Conservation (phyloP, 2,797 vertebrate genomes). For the Sternarchorhynchus goeldii region DNA sequence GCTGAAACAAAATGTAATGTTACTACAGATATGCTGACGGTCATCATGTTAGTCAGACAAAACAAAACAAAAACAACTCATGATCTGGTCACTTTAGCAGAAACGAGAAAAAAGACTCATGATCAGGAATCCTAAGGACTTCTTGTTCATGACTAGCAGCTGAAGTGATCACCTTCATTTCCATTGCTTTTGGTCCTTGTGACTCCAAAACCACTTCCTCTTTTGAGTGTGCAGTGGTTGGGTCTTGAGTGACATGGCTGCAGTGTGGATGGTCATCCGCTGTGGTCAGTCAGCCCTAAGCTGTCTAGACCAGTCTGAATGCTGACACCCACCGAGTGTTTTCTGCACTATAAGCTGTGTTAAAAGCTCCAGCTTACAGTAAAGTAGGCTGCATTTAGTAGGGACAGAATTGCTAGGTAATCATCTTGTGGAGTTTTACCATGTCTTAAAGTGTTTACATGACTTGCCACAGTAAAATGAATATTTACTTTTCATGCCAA, state of each 20-base stretch:
- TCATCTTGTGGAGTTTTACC: background rate
- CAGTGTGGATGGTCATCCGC: conserved; percentile 32
- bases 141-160: conserved; percentile 18
- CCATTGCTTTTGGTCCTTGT: conserved; percentile 22
- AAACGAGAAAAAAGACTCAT: too few species aligned
- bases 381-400: background rate
- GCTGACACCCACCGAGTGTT: conserved; percentile 55
- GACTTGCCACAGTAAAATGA: background rate
- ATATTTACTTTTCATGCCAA: conserved; percentile 18
- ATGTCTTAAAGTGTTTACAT: too few species aligned
- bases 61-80: background rate
- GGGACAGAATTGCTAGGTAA: background rate
- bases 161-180: background rate
- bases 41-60: background rate
- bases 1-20: too few species aligned
- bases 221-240: background rate
- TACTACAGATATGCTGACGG: too few species aligned
- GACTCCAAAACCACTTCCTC: conserved; percentile 47
- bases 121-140: background rate
- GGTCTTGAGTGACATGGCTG: background rate
- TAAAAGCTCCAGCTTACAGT: conserved; percentile 30
- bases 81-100: conserved; percentile 3
- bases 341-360: conserved; percentile 60
- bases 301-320: conserved; percentile 29
- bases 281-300: conserved; percentile 28